Evolutionary conservation across 2,113 vertebrate species (phyloP).

Genomic region (Aix galericulata): DNA sequence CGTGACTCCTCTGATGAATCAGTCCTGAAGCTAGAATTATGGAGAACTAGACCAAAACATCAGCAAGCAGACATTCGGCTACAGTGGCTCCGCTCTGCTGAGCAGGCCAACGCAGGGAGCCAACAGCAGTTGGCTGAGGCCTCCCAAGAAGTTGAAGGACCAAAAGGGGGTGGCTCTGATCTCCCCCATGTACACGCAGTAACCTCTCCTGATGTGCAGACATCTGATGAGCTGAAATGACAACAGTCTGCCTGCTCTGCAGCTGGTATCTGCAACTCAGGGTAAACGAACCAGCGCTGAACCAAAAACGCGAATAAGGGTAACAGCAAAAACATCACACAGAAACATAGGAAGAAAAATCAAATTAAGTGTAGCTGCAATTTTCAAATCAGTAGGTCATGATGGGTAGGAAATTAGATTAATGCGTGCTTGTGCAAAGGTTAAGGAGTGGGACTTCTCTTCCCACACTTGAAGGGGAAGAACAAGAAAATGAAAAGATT

Average conservation of each 20-base stretch:
- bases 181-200: neutral
- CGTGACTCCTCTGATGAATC: neutral
- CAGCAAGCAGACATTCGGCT: neutral
- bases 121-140: neutral
- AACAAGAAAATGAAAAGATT: neutral
- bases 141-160: neutral
- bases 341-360: neutral
- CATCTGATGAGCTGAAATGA: conserved; percentile 5
- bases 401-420: conserved; percentile 52
- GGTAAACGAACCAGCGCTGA: conserved; percentile 20
- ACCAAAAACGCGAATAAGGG: neutral
- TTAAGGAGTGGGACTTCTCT: conserved; percentile 35
- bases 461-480: conserved; percentile 49
- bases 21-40: neutral
- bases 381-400: conserved; percentile 3
- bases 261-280: conserved; percentile 10
- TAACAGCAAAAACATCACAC: neutral
- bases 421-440: conserved; percentile 17
- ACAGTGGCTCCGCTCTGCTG: too few relatives aligned
- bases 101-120: neutral
- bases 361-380: neutral
- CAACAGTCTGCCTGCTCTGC: conserved; percentile 9
- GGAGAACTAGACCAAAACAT: neutral
- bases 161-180: neutral
- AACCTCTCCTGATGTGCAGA: neutral